Base-by-base conservation (phyloP, 35 echinoderm and acorn worm species). In the Apostichopus californicus region DNA sequence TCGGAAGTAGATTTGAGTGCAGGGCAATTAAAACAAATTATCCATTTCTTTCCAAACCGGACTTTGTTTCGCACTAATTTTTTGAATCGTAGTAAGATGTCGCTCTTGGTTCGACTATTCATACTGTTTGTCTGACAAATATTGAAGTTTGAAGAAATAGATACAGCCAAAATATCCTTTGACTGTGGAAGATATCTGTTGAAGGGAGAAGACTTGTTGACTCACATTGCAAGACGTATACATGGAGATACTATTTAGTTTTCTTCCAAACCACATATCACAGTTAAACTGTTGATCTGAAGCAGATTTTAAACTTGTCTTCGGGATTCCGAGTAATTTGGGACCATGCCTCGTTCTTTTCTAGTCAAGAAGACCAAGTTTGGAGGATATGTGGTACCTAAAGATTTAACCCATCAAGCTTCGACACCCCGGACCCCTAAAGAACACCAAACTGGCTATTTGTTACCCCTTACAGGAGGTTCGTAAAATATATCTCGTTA, bases 351-450 rank as follows among this genome's bases (percentile, higher is more conserved):
- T 81, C 94, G 94, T 28, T 95, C 94, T 21, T 95, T 95, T 85
- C 94, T 95, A 15, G 91, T 95, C 18, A 95, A 95, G 94, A 95
- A 95, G 73, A 95, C 94, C 14, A 95, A 92, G 84, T 92, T 93
- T 78, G 78, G 91, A 54, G 83, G 91, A 12, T 86, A 91, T 9
- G 84, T 95, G 20, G 88, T 92, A 55, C 85, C 94, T 5, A 82
- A 86, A 79, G 91, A 95, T n/a, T 46, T 95, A 77, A 82, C 64
- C 56, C 79, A 87, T 26, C 86, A 93, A 68, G 77, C 91, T 5
- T 77, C 94, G 10, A 90, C 91, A 53, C 94, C 94, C 1, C 65
- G 79, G 57, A 93, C 91, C 34, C 94, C 91, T n/a, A 73, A 78
- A 24, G 57, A 56, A 72, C 13, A 85, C 54, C 9, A 18, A 55